phyloP scores from a whole-genome alignment of 2,888 invertebrate genomes.

The Stictocephala bisonia region DNA sequence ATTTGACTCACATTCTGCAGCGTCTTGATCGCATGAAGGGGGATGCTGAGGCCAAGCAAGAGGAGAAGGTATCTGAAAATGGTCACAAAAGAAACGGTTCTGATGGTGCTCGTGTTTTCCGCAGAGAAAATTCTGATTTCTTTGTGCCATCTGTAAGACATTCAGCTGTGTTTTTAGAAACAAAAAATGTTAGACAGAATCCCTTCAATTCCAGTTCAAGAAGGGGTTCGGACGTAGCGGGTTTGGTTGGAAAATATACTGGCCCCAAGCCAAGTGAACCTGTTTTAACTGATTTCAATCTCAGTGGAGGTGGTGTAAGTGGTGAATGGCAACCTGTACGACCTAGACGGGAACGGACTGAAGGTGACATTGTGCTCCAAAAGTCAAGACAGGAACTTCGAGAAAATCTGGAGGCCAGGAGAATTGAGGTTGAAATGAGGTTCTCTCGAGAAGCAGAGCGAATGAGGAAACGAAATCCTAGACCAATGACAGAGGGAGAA shows the following conservation, averaged over 20 bases:
- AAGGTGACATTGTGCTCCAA: conserved; percentile 85
- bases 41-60: conserved; percentile 61
- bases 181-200: conserved; percentile 67
- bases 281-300: conserved; percentile 42
- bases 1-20: conserved; percentile 86
- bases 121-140: conserved; percentile 87
- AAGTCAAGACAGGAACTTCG: conserved; percentile 70
- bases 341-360: conserved; percentile 88
- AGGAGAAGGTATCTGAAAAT: conserved; percentile 65
- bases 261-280: conserved; percentile 71
- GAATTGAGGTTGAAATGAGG: conserved; percentile 66
- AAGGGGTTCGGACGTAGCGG: conserved; percentile 59
- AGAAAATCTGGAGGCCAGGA: conserved; percentile 66
- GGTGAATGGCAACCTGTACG: conserved; percentile 67
- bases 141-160: conserved; percentile 78
- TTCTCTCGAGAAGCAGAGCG: conserved; percentile 65
- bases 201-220: conserved; percentile 62
- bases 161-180: conserved; percentile 74
- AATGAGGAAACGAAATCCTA: conserved; percentile 61
- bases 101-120: conserved; percentile 66
- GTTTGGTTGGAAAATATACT: conserved; percentile 56
- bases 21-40: conserved; percentile 66
- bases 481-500: conserved; percentile 31
- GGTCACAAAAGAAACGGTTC: conserved; percentile 60
- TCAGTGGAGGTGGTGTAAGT: conserved; percentile 72